phyloP scores from a whole-genome alignment of 2,888 invertebrate species.

The Rhagophthalmus giganteus region DNA sequence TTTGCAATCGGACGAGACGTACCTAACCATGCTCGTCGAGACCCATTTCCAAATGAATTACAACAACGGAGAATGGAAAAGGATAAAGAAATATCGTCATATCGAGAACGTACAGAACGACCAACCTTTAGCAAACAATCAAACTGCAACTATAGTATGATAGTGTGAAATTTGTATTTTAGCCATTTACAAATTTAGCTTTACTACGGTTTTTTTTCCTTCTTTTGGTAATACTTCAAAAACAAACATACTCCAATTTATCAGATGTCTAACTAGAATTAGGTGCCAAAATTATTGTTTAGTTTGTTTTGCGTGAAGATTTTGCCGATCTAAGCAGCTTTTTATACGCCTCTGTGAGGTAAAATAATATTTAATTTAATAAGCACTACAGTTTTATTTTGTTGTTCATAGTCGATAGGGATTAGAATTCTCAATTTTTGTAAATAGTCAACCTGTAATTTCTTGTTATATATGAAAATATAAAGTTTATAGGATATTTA shows the following conservation, averaged over 20 bases:
- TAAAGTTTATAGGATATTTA: no score
- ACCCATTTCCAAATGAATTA: constrained; percentile 99
- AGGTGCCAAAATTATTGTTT: constrained; percentile 10
- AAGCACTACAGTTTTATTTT: no score
- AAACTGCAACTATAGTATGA: constrained; percentile 45
- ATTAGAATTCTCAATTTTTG: no score
- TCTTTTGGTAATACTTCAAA: background rate
- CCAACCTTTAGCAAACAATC: constrained; percentile 48
- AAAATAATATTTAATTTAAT: no score
- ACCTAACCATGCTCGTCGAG: constrained; percentile 79
- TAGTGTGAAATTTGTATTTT: constrained; percentile 9
- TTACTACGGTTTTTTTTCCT: background rate
- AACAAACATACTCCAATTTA: no score
- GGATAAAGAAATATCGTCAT: constrained; percentile 86
- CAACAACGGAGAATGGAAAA: constrained; percentile 95
- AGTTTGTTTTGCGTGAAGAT: background rate
- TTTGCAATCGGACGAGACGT: constrained; percentile 80
- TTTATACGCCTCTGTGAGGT: no score
- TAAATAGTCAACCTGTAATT: no score
- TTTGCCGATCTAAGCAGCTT: background rate
- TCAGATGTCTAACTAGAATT: constrained; percentile 1
- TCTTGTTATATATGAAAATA: no score
- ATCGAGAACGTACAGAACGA: constrained; percentile 60
- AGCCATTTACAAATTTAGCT: background rate
- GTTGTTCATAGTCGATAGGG: no score